These are phyloP conservation scores for Agrenia bidenticulata DNA, from an alignment of 2,888 invertebrate genomes.

Conservation along the genomic window DNA sequence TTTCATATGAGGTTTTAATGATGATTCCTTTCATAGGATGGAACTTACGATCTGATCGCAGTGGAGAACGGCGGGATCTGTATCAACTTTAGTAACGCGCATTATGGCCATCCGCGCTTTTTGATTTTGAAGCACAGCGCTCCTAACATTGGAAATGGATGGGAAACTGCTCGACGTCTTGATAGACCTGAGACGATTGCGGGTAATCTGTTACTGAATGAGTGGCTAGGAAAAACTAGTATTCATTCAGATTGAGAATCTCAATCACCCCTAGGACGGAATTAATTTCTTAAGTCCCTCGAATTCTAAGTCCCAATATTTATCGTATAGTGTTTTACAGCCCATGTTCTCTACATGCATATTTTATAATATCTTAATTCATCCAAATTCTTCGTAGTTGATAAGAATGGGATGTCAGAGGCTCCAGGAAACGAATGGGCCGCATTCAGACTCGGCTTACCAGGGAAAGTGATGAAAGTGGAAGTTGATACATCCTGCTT, in stretches of 20 bases:
- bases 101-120: slow-evolving; percentile 66
- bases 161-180: slow-evolving; percentile 67
- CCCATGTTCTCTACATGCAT: no score
- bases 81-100: slow-evolving; percentile 64
- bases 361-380: no score
- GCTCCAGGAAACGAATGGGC: slow-evolving; percentile 67
- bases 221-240: no score
- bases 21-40: neutral
- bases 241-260: no score
- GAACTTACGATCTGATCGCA: slow-evolving; percentile 60
- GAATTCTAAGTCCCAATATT: no score
- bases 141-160: slow-evolving; percentile 65
- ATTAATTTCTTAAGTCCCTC: no score
- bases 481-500: slow-evolving; percentile 66
- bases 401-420: slow-evolving; percentile 62
- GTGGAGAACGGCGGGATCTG: slow-evolving; percentile 63
- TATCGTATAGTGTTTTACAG: no score
- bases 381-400: neutral
- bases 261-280: no score
- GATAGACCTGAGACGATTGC: slow-evolving; percentile 64
- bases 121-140: slow-evolving; percentile 62
- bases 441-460: slow-evolving; percentile 63
- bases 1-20: no score
- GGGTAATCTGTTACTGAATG: no score
- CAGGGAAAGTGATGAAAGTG: slow-evolving; percentile 60